These are phyloP conservation scores for Neoarius graeffei DNA, from an alignment of 2,113 vertebrate species.

Conservation along the genomic window DNA sequence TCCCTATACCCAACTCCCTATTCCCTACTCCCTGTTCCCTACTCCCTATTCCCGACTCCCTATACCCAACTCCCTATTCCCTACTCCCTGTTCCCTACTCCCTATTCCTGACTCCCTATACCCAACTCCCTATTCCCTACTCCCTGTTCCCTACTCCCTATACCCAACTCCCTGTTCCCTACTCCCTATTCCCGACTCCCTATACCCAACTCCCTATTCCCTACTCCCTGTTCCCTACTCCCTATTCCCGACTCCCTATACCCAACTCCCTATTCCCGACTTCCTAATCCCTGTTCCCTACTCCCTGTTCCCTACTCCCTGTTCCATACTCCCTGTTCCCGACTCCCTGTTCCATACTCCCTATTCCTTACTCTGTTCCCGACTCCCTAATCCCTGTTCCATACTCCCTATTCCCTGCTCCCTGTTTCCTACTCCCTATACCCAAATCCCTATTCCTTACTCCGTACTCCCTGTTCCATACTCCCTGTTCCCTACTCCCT, in stretches of 20 bases:
- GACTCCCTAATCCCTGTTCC: background rate
- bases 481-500: background rate
- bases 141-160: background rate
- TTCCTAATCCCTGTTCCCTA: background rate
- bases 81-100: background rate
- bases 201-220: background rate
- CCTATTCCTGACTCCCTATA: too few relatives aligned
- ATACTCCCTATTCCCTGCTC: background rate
- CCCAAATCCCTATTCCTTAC: background rate
- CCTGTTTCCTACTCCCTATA: background rate
- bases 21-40: background rate
- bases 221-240: background rate
- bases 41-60: background rate
- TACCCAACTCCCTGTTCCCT: background rate
- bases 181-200: background rate
- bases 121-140: background rate
- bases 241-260: background rate
- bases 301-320: background rate
- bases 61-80: background rate
- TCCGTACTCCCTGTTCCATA: background rate
- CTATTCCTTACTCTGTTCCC: background rate
- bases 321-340: rapidly evolving
- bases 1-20: background rate
- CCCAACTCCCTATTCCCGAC: background rate
- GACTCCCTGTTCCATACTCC: too few relatives aligned